A percentile compares a stretch with the other conserved stretches of the same genome.
Conservation (phyloP, 2,113 vertebrate genomes). For the Aramus guarauna region DNA sequence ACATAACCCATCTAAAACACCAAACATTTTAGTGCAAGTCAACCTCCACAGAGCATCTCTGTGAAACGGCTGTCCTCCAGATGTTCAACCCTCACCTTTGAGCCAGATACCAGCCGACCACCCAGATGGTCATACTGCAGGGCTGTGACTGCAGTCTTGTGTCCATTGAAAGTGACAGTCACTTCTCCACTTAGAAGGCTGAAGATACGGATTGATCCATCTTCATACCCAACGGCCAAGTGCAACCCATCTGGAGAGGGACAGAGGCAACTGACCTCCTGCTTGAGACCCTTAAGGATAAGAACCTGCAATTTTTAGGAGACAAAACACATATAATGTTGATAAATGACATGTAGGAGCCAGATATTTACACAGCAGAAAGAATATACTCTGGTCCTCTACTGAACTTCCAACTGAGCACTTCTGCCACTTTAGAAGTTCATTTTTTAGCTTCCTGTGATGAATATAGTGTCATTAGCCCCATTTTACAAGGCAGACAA, state of each 20-base stretch:
- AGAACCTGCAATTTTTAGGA: slow-evolving; percentile 79
- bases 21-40: background rate
- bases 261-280: slow-evolving; percentile 88
- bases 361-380: background rate
- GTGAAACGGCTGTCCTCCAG: background rate
- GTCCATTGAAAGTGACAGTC: slow-evolving; percentile 88
- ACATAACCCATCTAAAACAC: background rate
- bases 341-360: background rate
- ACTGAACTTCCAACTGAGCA: background rate
- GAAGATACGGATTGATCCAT: slow-evolving; percentile 88
- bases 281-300: slow-evolving; percentile 89
- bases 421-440: background rate
- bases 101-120: slow-evolving; percentile 89
- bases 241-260: slow-evolving; percentile 89
- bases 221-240: slow-evolving; percentile 92
- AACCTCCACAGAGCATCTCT: background rate
- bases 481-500: background rate
- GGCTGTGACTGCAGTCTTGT: slow-evolving; percentile 86
- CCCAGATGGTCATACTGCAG: slow-evolving; percentile 88
- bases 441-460: background rate
- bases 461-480: background rate
- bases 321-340: background rate
- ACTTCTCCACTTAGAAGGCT: slow-evolving; percentile 87
- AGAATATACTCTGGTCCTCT: background rate
- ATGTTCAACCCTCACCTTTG: slow-evolving; percentile 78